A percentile compares a stretch with the other conserved stretches of the same genome.
These are phyloP conservation scores for Rhipidura dahli DNA, from an alignment of 2,113 vertebrate genomes.

Conservation along the genomic window DNA sequence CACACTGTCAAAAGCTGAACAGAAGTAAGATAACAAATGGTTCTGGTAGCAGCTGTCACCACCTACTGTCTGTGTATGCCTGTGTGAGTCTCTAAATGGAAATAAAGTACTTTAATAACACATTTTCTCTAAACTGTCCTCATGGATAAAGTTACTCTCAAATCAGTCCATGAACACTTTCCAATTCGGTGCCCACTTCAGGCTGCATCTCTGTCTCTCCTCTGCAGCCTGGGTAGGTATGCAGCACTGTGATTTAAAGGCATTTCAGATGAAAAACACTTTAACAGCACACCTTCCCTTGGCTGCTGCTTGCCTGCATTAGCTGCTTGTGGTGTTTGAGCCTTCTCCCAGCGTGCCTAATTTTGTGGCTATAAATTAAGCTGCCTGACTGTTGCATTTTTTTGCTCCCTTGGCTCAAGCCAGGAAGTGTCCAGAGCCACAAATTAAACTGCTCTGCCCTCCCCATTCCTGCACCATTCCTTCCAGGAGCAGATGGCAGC, in stretches of 20 bases:
- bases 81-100: conserved; percentile 66
- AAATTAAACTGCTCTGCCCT: not conserved
- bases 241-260: conserved; percentile 30
- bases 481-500: not conserved
- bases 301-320: not conserved
- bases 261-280: not conserved
- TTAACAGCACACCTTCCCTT: not conserved
- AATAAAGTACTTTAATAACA: conserved; percentile 71
- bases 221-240: not conserved
- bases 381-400: not conserved
- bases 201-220: not conserved
- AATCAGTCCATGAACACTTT: conserved; percentile 54
- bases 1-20: conserved; percentile 52
- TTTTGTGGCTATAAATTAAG: not conserved
- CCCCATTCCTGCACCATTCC: not conserved
- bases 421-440: not conserved
- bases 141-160: conserved; percentile 50
- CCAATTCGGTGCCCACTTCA: conserved; percentile 18
- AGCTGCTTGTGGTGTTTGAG: not conserved
- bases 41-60: conserved; percentile 60
- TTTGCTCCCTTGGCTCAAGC: not conserved
- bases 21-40: conserved; percentile 69
- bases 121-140: conserved; percentile 54
- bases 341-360: not conserved
- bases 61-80: conserved; percentile 65